phyloP scores from a whole-genome alignment of 2,888 invertebrate genomes.

The Callimorpha dominula region DNA sequence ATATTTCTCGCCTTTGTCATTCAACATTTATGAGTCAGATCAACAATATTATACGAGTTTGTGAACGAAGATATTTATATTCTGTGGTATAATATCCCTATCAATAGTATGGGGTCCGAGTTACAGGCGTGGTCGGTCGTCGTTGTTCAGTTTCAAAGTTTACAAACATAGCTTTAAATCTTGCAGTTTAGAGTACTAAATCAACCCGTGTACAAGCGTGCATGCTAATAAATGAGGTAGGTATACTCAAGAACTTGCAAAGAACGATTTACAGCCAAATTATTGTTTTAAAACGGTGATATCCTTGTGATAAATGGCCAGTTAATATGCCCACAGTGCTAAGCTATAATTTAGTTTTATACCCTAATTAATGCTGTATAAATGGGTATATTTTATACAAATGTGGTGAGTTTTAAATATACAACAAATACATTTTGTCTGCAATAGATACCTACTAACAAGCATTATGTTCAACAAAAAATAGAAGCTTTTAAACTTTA shows the following conservation, averaged over 20 bases:
- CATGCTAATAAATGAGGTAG: constrained; percentile 59
- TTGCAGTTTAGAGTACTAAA: constrained; percentile 54
- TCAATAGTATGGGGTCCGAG: constrained; percentile 23
- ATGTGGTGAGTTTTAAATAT: neutral
- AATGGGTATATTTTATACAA: constrained; percentile 54
- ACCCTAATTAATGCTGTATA: constrained; percentile 57
- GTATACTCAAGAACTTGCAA: constrained; percentile 48
- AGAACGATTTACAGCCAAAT: constrained; percentile 42
- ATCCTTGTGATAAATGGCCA: constrained; percentile 38
- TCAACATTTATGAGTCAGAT: constrained; percentile 25
- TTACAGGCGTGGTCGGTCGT: constrained; percentile 24
- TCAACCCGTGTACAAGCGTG: constrained; percentile 52
- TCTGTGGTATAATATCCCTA: constrained; percentile 25
- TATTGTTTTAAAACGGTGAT: constrained; percentile 56
- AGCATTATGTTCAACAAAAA: neutral
- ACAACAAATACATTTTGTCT: neutral
- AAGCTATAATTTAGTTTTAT: constrained; percentile 60
- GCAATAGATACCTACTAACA: neutral
- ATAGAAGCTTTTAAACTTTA: neutral
- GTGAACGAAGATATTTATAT: constrained; percentile 15
- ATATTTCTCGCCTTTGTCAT: constrained; percentile 24
- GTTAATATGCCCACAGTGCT: constrained; percentile 58
- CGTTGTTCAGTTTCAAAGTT: constrained; percentile 43
- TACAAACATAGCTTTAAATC: constrained; percentile 57
- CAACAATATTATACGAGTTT: constrained; percentile 29